Percentiles rank a stretch among this genome's conserved stretches.
Evolutionary conservation across 53 echinoderm and acorn worm species (phyloP).

Genomic region (Holothuria scabra): DNA sequence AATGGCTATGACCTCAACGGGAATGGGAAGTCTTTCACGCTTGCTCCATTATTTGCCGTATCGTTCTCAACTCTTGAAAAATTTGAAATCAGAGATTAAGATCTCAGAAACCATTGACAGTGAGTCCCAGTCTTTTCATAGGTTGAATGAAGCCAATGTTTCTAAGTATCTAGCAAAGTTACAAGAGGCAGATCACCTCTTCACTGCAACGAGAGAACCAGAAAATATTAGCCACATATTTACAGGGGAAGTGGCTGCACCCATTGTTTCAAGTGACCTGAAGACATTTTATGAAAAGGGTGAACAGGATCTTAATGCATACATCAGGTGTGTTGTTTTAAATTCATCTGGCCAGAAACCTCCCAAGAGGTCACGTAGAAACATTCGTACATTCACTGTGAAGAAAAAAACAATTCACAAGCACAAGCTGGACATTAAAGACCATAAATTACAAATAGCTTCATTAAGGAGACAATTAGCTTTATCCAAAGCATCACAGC

Average conservation of each 20-base stretch:
- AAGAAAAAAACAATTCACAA: constrained; percentile 10
- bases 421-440: constrained; percentile 2
- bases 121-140: not conserved
- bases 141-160: not conserved
- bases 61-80: not conserved
- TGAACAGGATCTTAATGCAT: constrained; percentile 25
- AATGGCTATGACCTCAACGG: constrained; percentile 51
- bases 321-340: constrained; percentile 16
- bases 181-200: not conserved
- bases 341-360: constrained; percentile 2
- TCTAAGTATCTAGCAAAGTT: not conserved
- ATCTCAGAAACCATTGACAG: not conserved
- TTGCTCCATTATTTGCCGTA: not conserved
- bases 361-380: not conserved
- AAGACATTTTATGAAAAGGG: constrained; percentile 6
- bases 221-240: not conserved
- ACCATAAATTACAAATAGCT: constrained; percentile 19
- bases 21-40: constrained; percentile 13
- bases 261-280: not conserved
- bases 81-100: not conserved
- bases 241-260: too few relatives aligned
- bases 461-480: constrained; percentile 9
- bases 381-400: not conserved
- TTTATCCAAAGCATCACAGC: constrained; percentile 5
- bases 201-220: not conserved